Evolutionary conservation across 2,113 vertebrate species (phyloP).

Genomic region (Serilophus lunatus): DNA sequence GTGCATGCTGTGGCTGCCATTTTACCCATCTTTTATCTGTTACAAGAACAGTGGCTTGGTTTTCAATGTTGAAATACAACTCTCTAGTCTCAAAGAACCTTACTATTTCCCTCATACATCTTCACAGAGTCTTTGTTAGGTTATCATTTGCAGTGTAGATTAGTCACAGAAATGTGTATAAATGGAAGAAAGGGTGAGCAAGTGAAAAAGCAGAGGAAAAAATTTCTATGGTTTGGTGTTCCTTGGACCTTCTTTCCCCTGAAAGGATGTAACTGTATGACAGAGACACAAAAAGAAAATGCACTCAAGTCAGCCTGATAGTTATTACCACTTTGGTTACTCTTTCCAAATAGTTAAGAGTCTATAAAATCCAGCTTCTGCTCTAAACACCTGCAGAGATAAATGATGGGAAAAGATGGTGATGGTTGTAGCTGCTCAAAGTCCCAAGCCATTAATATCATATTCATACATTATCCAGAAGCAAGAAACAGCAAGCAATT

Average conservation of each 20-base stretch:
- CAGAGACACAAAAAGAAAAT: background rate
- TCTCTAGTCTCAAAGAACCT: background rate
- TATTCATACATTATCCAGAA: background rate
- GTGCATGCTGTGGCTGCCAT: rapidly evolving
- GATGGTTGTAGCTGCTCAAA: background rate
- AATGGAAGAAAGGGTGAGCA: background rate
- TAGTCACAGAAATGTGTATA: background rate
- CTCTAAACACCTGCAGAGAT: background rate
- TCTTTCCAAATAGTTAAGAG: background rate
- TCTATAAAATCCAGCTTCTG: background rate
- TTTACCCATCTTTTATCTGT: background rate
- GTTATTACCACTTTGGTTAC: background rate
- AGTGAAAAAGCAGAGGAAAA: background rate
- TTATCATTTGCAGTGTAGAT: background rate
- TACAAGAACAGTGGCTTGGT: background rate
- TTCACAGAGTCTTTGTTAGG: background rate
- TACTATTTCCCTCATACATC: background rate
- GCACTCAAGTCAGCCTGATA: background rate
- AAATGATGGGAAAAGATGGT: background rate
- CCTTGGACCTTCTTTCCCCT: background rate
- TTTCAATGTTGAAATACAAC: background rate
- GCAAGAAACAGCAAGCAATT: background rate
- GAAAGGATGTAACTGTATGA: background rate
- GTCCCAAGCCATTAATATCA: background rate
- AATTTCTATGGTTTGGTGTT: background rate